A percentile compares a stretch with the other conserved stretches of the same genome.
These are phyloP conservation scores for Morelia viridis DNA, from an alignment of 2,797 vertebrate genomes.

Conservation along the genomic window DNA sequence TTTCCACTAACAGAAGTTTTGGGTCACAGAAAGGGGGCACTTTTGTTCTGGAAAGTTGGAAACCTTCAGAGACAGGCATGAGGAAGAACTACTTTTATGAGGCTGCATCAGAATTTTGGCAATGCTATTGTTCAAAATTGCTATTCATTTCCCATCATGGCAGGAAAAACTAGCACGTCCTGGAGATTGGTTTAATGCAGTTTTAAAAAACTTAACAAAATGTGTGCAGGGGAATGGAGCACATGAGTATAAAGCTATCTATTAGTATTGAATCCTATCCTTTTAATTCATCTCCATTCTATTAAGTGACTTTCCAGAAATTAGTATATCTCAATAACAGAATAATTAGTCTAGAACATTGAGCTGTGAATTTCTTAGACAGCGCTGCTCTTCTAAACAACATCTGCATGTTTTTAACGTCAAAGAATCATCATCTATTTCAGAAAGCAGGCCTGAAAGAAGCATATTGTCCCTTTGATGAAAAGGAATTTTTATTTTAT, in stretches of 20 bases:
- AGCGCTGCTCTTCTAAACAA: slow-evolving; percentile 27
- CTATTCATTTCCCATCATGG: background rate
- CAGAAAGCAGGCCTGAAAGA: slow-evolving; percentile 31
- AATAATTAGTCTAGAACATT: slow-evolving; percentile 41
- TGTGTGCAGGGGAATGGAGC: background rate
- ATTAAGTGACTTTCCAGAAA: slow-evolving; percentile 45
- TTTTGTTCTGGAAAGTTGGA: background rate
- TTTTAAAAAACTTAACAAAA: background rate
- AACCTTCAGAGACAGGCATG: background rate
- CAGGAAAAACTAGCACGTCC: background rate
- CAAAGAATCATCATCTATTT: slow-evolving; percentile 5
- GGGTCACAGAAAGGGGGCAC: background rate
- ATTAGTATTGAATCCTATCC: background rate
- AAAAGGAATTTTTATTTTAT: background rate
- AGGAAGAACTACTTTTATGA: background rate
- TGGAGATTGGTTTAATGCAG: background rate
- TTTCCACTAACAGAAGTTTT: background rate
- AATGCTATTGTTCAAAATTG: background rate
- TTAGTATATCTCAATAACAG: slow-evolving; percentile 32
- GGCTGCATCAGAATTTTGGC: background rate
- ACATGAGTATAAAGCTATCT: background rate
- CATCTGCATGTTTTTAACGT: slow-evolving; percentile 1
- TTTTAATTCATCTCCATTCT: slow-evolving; percentile 35
- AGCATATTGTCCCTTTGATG: background rate
- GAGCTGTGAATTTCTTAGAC: slow-evolving; percentile 23